These are phyloP conservation scores for Macrophya alboannulata DNA, from an alignment of 2,888 invertebrate species.

Conservation along the genomic window DNA sequence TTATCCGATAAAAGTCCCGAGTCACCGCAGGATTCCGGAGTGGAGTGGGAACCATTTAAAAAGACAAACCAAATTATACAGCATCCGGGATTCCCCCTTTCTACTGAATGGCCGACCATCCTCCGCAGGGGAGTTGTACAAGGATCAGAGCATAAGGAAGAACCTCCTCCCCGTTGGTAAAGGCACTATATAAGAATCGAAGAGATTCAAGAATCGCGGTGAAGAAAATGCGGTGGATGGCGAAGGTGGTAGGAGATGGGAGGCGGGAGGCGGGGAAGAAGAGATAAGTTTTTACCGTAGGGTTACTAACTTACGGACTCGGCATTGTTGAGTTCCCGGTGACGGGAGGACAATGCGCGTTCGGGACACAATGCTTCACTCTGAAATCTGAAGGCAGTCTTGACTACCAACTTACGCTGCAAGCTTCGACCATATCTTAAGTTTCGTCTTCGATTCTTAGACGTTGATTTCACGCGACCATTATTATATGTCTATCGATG, in stretches of 20 bases:
- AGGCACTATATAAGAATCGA: constrained; percentile 61
- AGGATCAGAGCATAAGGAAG: constrained; percentile 37
- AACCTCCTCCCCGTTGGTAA: neutral
- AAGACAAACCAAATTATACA: constrained; percentile 46
- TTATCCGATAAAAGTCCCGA: neutral
- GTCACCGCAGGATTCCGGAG: constrained; percentile 19
- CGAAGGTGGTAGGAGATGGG: constrained; percentile 54
- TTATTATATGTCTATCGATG: constrained; percentile 24
- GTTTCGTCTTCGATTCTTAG: constrained; percentile 53
- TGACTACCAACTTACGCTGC: constrained; percentile 68
- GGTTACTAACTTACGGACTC: constrained; percentile 75
- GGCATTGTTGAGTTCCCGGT: constrained; percentile 74
- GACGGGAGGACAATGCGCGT: constrained; percentile 76
- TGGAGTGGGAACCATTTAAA: constrained; percentile 28
- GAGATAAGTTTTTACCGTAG: constrained; percentile 77
- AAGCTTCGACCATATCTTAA: constrained; percentile 49
- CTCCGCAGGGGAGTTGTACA: neutral
- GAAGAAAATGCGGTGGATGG: constrained; percentile 17
- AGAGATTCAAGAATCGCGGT: constrained; percentile 57
- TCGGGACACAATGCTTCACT: constrained; percentile 75
- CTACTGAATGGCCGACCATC: neutral
- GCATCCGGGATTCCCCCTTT: constrained; percentile 26
- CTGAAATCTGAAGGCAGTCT: constrained; percentile 72
- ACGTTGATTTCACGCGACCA: constrained; percentile 45
- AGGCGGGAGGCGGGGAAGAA: constrained; percentile 66